Evolutionary conservation across 2,797 vertebrate genomes (phyloP), one percentile per base, ranked within the genome.

Genomic region (Merluccius polli): DNA sequence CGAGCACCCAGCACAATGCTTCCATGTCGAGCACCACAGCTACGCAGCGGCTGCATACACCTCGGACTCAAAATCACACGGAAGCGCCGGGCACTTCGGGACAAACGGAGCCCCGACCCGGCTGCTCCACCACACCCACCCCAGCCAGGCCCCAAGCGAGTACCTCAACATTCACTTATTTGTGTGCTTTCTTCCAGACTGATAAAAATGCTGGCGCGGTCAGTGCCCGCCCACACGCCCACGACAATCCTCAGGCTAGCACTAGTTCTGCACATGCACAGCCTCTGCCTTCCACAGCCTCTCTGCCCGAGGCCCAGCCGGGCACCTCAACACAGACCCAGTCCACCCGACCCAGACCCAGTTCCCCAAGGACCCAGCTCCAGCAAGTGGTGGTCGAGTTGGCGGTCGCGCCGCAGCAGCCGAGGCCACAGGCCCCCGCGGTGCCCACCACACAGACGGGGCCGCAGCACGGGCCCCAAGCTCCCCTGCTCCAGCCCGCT

Each of bases 181-280:
- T 75, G 16, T 65, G 63, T 71, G 70, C 69, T 0, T 44, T 59
- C 24, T 27, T 82, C 70, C 70, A 48, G 18, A 71, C 74, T 16
- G 68, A 69, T 1, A 70, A 77, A 2, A 65, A 52, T 67, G 78
- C 81, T 78, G 76, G 83, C 68, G 82, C 65, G 71, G 79, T 82
- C 1, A 63, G 70, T 65, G 59, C 80, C 10, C 86, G 84, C 72
- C 70, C 69, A 72, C 68, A 44, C 12, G 71, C 74, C 31, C 81
- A 77, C 73, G 88, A 85, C 77, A 85, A 86, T 80, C 84, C 85
- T 87, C 90, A 89, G 86, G 85, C 89, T 68, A 89, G 90, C 72
- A 87, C 86, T 65, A 89, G 88, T 16, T 86, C 86, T 77, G 85
- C 86, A 81, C 84, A 78, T 48, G 16, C 33, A 38, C 77, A 78